phyloP scores from a whole-genome alignment of 2,797 vertebrate genomes.

The Calcarius lapponicus region DNA sequence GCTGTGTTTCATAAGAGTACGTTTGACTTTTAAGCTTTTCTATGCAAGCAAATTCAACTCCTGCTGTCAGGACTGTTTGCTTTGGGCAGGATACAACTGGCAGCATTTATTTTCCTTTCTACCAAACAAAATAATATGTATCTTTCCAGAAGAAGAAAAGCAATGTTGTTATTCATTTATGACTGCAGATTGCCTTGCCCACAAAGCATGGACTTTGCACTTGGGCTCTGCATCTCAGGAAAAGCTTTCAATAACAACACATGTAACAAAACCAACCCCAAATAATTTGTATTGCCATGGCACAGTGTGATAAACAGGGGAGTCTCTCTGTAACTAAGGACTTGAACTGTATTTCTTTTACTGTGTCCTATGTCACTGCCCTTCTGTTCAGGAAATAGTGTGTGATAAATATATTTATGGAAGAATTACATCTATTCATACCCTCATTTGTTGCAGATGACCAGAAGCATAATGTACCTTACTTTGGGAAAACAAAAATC shows the following conservation, averaged over 20 bases:
- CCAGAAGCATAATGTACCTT: background rate
- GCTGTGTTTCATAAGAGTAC: background rate
- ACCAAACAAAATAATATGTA: constrained; percentile 40
- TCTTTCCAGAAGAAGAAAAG: constrained; percentile 41
- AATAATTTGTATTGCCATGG: background rate
- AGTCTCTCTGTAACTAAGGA: background rate
- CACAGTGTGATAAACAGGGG: background rate
- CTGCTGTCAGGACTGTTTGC: constrained; percentile 55
- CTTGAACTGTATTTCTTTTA: background rate
- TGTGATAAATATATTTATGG: background rate
- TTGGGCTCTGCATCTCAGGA: background rate
- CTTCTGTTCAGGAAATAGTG: background rate
- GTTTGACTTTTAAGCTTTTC: constrained; percentile 58
- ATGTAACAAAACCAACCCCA: background rate
- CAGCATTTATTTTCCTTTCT: constrained; percentile 60
- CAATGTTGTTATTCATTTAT: background rate
- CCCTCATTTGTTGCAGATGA: background rate
- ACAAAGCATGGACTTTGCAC: background rate
- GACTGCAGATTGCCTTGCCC: background rate
- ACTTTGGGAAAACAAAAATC: background rate
- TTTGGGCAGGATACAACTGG: constrained; percentile 47
- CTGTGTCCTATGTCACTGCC: background rate
- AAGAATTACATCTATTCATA: background rate
- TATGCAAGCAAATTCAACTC: constrained; percentile 44
- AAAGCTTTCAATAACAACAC: background rate